A percentile compares a stretch with the other conserved stretches of the same genome.
phyloP scores from a whole-genome alignment of 2,113 vertebrate genomes.

The Bungarus multicinctus region DNA sequence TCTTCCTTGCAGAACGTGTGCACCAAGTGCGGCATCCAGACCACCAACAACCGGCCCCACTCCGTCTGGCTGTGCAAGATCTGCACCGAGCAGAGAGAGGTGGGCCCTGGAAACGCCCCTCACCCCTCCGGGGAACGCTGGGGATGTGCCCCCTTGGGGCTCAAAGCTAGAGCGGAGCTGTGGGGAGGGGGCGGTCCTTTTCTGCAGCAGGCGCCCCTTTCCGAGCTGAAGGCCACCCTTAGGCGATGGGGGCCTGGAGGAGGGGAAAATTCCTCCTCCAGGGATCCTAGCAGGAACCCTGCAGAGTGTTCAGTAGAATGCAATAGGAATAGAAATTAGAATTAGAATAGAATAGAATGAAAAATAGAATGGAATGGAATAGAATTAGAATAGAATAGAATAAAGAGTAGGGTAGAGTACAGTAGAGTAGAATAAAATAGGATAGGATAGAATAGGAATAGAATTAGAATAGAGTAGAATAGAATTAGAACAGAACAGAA shows the following conservation, averaged over 20 bases:
- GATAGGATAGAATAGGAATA: too few species aligned
- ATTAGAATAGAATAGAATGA: too few species aligned
- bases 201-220: not conserved
- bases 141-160: not conserved
- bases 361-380: too few species aligned
- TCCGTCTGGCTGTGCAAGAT: constrained; percentile 90
- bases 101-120: constrained; percentile 54
- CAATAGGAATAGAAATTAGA: too few species aligned
- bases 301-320: not conserved
- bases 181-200: not conserved
- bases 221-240: not conserved
- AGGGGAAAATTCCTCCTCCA: too few species aligned
- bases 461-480: too few species aligned
- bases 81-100: constrained; percentile 92
- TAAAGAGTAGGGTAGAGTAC: too few species aligned
- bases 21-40: constrained; percentile 85
- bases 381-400: too few species aligned
- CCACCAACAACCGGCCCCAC: constrained; percentile 73
- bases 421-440: too few species aligned
- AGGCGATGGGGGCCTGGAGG: not conserved
- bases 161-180: not conserved
- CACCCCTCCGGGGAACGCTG: not conserved
- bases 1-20: constrained; percentile 81
- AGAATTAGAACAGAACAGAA: too few species aligned
- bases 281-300: not conserved